A percentile compares a stretch with the other conserved stretches of the same genome.
phyloP scores from a whole-genome alignment of 2,113 vertebrate genomes.

The Hypanus sabinus region DNA sequence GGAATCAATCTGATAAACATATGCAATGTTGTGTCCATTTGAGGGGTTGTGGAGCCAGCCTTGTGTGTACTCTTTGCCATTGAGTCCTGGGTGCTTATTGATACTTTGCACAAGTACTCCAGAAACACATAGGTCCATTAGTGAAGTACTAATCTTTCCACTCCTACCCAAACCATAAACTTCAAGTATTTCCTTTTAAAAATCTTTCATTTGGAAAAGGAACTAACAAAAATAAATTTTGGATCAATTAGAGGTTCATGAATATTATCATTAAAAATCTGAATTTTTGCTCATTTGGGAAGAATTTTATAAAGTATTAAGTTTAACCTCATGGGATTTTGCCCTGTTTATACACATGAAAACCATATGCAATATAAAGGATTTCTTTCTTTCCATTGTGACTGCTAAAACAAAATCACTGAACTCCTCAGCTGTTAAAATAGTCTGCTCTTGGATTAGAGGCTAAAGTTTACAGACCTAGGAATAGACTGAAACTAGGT shows the following conservation, averaged over 20 bases:
- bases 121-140: not conserved
- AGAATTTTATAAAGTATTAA: not conserved
- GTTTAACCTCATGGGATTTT: not conserved
- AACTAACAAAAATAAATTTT: constrained; percentile 14
- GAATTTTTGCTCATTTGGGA: too few relatives aligned
- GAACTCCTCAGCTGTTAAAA: not conserved
- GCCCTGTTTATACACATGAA: not conserved
- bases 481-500: not conserved
- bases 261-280: too few relatives aligned
- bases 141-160: not conserved
- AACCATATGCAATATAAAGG: not conserved
- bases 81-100: not conserved
- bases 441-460: not conserved
- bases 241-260: too few relatives aligned
- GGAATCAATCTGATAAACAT: too few relatives aligned
- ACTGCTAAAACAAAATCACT: too few relatives aligned
- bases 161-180: not conserved
- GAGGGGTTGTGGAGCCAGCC: too few relatives aligned
- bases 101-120: not conserved
- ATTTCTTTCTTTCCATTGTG: not conserved
- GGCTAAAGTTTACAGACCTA: not conserved
- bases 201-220: constrained; percentile 1
- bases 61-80: too few relatives aligned
- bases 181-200: not conserved
- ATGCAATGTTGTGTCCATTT: too few relatives aligned